Base-by-base conservation (phyloP, 1,140 invertebrate species). In the Zophobas morio region DNA sequence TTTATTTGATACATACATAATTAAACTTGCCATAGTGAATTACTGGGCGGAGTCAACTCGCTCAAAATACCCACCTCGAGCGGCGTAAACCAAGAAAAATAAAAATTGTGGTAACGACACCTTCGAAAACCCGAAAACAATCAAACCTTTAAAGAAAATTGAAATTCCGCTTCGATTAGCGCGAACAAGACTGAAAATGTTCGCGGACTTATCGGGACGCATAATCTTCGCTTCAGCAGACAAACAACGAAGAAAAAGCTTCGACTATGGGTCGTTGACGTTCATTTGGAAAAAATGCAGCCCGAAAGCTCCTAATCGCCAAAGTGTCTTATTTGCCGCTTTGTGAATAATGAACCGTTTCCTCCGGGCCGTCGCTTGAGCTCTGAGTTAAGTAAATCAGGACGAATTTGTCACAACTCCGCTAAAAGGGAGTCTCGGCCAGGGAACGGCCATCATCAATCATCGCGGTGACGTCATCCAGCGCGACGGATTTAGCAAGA, bases 331-430 rank as follows among this genome's bases (percentile, higher is more conserved):
- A 76, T 76, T 76, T 54, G 60, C 74, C 46, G 56, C 56, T 76
- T 76, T 66, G 35, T 76, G 57, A 66, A 76, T 76, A 76, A 76
- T 76, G 74, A 76, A 76, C 42, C 74, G 40, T 76, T 76, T 76
- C 74, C 74, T 70, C 51, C 40, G 39, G 74, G 36, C 74, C 57
- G 66, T 76, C 66, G 49, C 57, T 76, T 60, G 66, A 53, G 74
- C 57, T 76, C 49, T 66, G 56, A 51, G 40, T 70, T 66, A 51
- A 66, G 36, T 51, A 76, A 76, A 76, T 76, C 56, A 66, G 46
- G 56, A 37, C 60, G 42, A 51, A 76, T 51, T 51, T 40, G 56
- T 66, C 49, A 54, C 71, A 34, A 39, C 35, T 73, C 36, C 8
- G 54, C 71, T 73, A 73, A 73, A 57, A 73, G 71, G 49, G 54